A percentile compares a stretch with the other conserved stretches of the same genome.
Conservation (phyloP, 2,113 vertebrate genomes). For the Bombycilla garrulus region DNA sequence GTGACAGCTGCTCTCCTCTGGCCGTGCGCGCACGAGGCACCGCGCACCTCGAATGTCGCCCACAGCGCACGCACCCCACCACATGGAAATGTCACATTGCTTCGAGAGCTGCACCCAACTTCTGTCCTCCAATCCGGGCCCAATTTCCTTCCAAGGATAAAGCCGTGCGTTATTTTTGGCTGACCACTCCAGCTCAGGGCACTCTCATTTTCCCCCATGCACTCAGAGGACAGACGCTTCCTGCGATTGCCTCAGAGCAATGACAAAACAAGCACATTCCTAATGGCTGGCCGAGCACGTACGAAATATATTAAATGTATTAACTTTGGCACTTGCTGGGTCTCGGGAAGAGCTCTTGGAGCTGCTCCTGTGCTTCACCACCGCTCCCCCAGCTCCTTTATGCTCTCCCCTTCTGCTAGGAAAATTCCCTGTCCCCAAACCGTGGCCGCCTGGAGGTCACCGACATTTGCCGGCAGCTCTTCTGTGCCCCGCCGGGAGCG, state of each 20-base stretch:
- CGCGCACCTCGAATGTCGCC: not conserved
- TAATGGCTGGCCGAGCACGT: slow-evolving; percentile 44
- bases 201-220: slow-evolving; percentile 22
- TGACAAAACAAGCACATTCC: slow-evolving; percentile 59
- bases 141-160: slow-evolving; percentile 69
- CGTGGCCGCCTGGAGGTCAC: not conserved
- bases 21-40: rapidly evolving
- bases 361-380: not conserved
- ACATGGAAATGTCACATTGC: slow-evolving; percentile 47
- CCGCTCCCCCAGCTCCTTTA: rapidly evolving
- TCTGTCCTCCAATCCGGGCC: slow-evolving; percentile 63
- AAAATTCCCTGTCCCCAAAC: not conserved
- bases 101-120: slow-evolving; percentile 24
- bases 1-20: not conserved
- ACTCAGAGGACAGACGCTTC: slow-evolving; percentile 54
- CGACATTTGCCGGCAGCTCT: rapidly evolving
- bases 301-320: slow-evolving; percentile 53
- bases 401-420: not conserved
- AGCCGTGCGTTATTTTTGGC: slow-evolving; percentile 39
- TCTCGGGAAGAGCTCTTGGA: not conserved
- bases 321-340: slow-evolving; percentile 23
- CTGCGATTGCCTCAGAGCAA: slow-evolving; percentile 48
- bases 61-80: not conserved
- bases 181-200: slow-evolving; percentile 66
- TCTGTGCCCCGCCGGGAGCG: not conserved